phyloP scores from a whole-genome alignment of 2,113 vertebrate genomes.

The Danio rerio region GRCz12tu NC_133177.1:25236501-25237000 shows the following conservation, averaged over 20 bases:
- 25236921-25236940: slow-evolving; percentile 60
- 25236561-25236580: too few relatives aligned
- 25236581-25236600: background rate
- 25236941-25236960: slow-evolving; percentile 46
- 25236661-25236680: background rate
- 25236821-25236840: slow-evolving; percentile 5
- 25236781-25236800: slow-evolving; percentile 5
- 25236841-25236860: slow-evolving; percentile 28
- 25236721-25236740: background rate
- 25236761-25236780: slow-evolving; percentile 11
- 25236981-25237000: slow-evolving; percentile 44
- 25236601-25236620: background rate
- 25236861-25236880: slow-evolving; percentile 53
- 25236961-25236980: slow-evolving; percentile 37
- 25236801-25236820: background rate
- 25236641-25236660: background rate
- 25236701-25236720: background rate
- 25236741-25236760: background rate
- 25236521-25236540: too few relatives aligned
- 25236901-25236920: slow-evolving; percentile 54
- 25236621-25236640: background rate
- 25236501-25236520: too few relatives aligned
- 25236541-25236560: too few relatives aligned
- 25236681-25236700: background rate
- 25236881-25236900: slow-evolving; percentile 55